Evolutionary conservation across 2,797 vertebrate genomes (phyloP).

Genomic region (Sebastes hubbsi): DNA sequence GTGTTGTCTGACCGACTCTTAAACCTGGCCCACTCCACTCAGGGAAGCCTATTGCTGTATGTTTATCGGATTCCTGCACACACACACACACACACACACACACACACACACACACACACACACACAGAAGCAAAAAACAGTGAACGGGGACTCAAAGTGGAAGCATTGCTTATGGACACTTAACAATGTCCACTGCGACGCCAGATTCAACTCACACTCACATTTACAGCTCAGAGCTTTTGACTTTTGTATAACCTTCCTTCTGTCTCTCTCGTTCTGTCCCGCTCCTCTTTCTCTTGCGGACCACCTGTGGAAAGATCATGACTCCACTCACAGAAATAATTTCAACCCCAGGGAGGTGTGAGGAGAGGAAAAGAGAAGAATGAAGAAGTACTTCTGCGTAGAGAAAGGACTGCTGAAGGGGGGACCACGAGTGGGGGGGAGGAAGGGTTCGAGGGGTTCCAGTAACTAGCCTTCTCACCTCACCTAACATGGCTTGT

Average conservation of each 20-base stretch:
- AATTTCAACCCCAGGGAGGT: constrained; percentile 35
- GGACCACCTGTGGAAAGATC: constrained; percentile 64
- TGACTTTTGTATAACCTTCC: constrained; percentile 53
- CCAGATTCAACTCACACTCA: constrained; percentile 12
- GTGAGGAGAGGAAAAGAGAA: constrained; percentile 15
- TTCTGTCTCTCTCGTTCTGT: constrained; percentile 45
- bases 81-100: constrained; percentile 20
- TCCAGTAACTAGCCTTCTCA: constrained; percentile 35
- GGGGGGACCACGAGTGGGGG: constrained; percentile 20
- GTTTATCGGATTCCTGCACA: constrained; percentile 61
- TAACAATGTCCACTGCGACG: constrained; percentile 20
- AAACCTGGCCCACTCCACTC: constrained; percentile 75
- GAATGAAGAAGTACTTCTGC: constrained; percentile 7
- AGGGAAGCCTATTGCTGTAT: constrained; percentile 77
- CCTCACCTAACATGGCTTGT: constrained; percentile 52
- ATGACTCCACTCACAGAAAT: constrained; percentile 41
- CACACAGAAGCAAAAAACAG: constrained; percentile 27
- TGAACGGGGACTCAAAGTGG: constrained; percentile 35
- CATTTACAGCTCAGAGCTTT: constrained; percentile 41
- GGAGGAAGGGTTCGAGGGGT: neutral
- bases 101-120: constrained; percentile 38
- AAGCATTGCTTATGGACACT: constrained; percentile 30
- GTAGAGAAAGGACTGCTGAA: constrained; percentile 19
- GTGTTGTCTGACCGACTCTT: constrained; percentile 56
- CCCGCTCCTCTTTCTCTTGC: constrained; percentile 48